These are phyloP conservation scores for Plusia festucae DNA, from an alignment of 2,888 invertebrate genomes.

Conservation along the genomic window DNA sequence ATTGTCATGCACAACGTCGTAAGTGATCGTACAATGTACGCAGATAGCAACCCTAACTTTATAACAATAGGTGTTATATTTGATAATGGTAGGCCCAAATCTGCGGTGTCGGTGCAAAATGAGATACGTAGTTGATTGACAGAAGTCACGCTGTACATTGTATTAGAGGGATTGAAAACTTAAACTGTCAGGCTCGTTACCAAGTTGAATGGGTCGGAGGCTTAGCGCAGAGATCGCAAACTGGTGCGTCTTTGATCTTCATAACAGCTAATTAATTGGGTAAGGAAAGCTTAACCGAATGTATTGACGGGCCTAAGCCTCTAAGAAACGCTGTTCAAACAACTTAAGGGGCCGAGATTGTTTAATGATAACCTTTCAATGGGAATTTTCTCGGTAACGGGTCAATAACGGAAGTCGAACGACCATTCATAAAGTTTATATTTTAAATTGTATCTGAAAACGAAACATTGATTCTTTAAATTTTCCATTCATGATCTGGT, in stretches of 20 bases:
- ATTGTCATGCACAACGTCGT: conserved; percentile 59
- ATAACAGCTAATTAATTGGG: conserved; percentile 85
- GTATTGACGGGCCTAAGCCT: conserved; percentile 74
- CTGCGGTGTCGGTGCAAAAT: conserved; percentile 67
- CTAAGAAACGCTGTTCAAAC: conserved; percentile 60
- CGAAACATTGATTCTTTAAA: conserved; percentile 48
- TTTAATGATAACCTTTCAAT: conserved; percentile 64
- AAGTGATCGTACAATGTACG: conserved; percentile 47
- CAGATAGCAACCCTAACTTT: conserved; percentile 56
- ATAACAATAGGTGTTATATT: conserved; percentile 57
- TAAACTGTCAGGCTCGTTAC: conserved; percentile 82
- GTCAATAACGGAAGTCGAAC: conserved; percentile 44
- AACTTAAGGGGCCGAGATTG: conserved; percentile 68
- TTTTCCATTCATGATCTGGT: conserved; percentile 47
- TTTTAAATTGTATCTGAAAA: conserved; percentile 50
- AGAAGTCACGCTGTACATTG: conserved; percentile 78
- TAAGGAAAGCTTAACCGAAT: conserved; percentile 78
- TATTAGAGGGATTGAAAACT: conserved; percentile 78
- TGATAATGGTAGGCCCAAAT: conserved; percentile 53
- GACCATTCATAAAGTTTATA: conserved; percentile 42
- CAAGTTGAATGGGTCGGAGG: conserved; percentile 75
- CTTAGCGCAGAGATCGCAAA: conserved; percentile 77
- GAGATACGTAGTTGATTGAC: conserved; percentile 78
- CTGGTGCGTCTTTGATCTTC: conserved; percentile 83
- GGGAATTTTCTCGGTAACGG: conserved; percentile 44